A percentile compares a stretch with the other conserved stretches of the same genome.
Evolutionary conservation across 2,888 invertebrate species (phyloP).

Genomic region (Trichacis sp.): DNA sequence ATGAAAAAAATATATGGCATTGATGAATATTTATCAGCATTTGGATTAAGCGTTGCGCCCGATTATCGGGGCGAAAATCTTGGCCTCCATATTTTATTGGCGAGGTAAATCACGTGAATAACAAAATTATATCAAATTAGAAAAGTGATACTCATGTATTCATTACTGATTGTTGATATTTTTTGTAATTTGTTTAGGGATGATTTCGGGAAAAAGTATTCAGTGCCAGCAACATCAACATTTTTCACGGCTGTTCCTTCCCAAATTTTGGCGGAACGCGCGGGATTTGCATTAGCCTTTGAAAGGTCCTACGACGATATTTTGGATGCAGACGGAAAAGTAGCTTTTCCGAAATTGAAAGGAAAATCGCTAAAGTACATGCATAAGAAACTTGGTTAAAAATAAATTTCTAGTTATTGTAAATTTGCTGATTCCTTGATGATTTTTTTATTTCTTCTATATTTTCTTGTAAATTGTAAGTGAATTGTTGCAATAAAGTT

Average conservation of each 20-base stretch:
- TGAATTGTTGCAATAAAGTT: no score
- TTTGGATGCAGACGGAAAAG: slow-evolving; percentile 33
- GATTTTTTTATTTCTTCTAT: no score
- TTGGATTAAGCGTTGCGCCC: slow-evolving; percentile 61
- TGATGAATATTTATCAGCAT: slow-evolving; percentile 56
- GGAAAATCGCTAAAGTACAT: slow-evolving; percentile 26
- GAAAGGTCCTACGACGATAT: slow-evolving; percentile 28
- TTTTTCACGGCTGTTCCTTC: slow-evolving; percentile 39
- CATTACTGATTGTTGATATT: no score
- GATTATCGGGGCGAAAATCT: slow-evolving; percentile 61
- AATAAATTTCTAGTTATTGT: no score
- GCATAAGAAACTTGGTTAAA: slow-evolving; percentile 26
- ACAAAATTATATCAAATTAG: no score
- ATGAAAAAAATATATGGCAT: slow-evolving; percentile 46
- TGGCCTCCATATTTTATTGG: slow-evolving; percentile 50
- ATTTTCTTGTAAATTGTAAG: no score
- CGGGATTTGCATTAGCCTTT: slow-evolving; percentile 28
- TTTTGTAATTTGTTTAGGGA: no score
- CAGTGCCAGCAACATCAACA: slow-evolving; percentile 37
- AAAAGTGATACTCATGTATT: no score
- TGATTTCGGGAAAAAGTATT: slow-evolving; percentile 40
- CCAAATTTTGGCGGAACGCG: slow-evolving; percentile 32
- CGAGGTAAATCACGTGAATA: slow-evolving; percentile 58
- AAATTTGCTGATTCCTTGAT: no score
- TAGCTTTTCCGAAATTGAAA: slow-evolving; percentile 24